Evolutionary conservation across 2,888 invertebrate genomes (phyloP).

Genomic region (Dicyrtoma fusca): DNA sequence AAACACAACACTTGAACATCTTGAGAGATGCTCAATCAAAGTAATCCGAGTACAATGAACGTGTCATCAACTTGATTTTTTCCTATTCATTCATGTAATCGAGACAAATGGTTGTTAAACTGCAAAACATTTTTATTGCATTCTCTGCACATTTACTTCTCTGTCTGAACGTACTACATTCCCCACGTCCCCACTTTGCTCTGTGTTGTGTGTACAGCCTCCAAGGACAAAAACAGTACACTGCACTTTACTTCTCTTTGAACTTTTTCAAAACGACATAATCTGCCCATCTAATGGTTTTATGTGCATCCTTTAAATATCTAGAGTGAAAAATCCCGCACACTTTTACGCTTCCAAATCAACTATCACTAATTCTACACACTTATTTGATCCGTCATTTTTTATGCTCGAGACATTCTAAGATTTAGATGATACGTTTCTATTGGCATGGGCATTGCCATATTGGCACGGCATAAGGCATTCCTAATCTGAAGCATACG

Average conservation of each 20-base stretch:
- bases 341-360: slow-evolving; percentile 17
- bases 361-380: background rate
- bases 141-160: too few species aligned
- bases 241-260: too few species aligned
- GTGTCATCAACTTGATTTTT: slow-evolving; percentile 8
- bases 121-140: too few species aligned
- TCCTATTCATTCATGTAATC: slow-evolving; percentile 23
- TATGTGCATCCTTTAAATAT: slow-evolving; percentile 12
- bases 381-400: too few species aligned
- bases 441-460: background rate
- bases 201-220: too few species aligned
- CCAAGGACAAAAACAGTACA: background rate
- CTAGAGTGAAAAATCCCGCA: slow-evolving; percentile 28
- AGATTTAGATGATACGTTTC: too few species aligned
- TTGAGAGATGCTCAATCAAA: background rate
- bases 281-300: slow-evolving; percentile 1
- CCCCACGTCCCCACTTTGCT: too few species aligned
- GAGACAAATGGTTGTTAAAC: background rate
- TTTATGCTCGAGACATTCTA: too few species aligned
- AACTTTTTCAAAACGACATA: too few species aligned
- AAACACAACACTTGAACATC: background rate
- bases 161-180: too few species aligned
- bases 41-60: slow-evolving; percentile 4
- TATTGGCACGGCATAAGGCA: background rate
- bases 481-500: too few species aligned